Evolutionary conservation across 1,140 invertebrate species (phyloP).

Genomic region (Bombus ignitus): DNA sequence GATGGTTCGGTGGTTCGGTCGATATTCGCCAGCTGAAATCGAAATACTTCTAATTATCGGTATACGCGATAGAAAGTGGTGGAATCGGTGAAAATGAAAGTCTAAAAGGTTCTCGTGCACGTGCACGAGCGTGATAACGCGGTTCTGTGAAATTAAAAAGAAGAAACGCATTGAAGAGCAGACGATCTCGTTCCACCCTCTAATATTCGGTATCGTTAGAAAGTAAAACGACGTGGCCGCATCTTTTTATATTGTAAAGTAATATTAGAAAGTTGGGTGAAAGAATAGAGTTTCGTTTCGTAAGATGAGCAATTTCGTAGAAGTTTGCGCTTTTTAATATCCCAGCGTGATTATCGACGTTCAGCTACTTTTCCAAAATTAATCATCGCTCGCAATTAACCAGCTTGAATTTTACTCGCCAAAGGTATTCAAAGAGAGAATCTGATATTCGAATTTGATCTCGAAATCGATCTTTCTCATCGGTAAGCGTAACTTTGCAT

Average conservation of each 20-base stretch:
- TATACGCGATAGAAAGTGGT: conserved; percentile 28
- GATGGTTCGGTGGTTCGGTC: neutral
- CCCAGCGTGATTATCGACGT: neutral
- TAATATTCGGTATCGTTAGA: conserved; percentile 20
- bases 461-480: too few relatives aligned
- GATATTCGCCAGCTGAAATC: conserved; percentile 21
- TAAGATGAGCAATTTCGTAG: neutral
- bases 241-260: conserved; percentile 4
- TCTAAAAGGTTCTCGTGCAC: neutral
- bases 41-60: conserved; percentile 16
- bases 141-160: neutral
- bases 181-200: conserved; percentile 14
- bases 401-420: neutral
- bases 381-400: neutral
- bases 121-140: neutral
- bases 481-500: too few relatives aligned
- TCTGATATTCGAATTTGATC: too few relatives aligned
- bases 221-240: neutral
- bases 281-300: neutral
- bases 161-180: conserved; percentile 8
- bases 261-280: neutral
- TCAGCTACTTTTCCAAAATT: too few relatives aligned
- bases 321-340: neutral
- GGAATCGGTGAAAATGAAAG: conserved; percentile 35
- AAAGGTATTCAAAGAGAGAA: too few relatives aligned